Evolutionary conservation across 2,113 vertebrate species (phyloP), one percentile per base, ranked within the genome.

Genomic region (Leptosomus discolor): DNA sequence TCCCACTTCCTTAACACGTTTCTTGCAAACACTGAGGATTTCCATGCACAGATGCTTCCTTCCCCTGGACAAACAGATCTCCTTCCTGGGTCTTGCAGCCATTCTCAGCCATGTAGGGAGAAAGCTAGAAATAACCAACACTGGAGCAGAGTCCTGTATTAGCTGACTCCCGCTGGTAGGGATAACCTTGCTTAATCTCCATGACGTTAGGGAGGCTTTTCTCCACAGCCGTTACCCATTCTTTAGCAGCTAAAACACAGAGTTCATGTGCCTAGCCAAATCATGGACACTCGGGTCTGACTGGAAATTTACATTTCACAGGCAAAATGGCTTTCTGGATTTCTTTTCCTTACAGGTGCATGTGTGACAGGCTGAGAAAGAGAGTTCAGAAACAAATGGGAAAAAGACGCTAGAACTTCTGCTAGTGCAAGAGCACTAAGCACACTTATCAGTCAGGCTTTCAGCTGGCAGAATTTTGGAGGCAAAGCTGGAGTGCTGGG

Each of bases 261-360:
- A 50, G 18, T 41, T 17, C 9, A 16, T 10, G 24, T 73, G 14
- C 12, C 43, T 81, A 37, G 24, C 21, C 27, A 63, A 89, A 75
- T 41, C 11, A 24, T 3, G 16, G 20, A 54, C 39, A 32, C 3
- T 5, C 0, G 0, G 34, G 22, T 32, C 32, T 50, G 20, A 43
- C 54, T 41, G 24, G 54, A 68, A 79, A 91, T 75, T 53, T 58
- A n/a, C 2, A 39, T 82, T 80, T 83, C 51, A 87, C 16, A 24
- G 13, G n/a, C 9, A 68, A 84, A 81, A 77, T 46, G 3, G 8
- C 16, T 77, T 84, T 84, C 51, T 58, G 30, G 20, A n/a, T 60
- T 88, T 71, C 14, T 34, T 65, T 85, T 56, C 26, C 30, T 67
- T 57, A 29, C 4, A 50, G 57, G 36, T 20, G 6, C 4, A 15